A percentile compares a stretch with the other conserved stretches of the same genome.
These are phyloP conservation scores for Drosophila flavopinicola DNA, from an alignment of 2,888 invertebrate genomes.

Conservation along the genomic window DNA sequence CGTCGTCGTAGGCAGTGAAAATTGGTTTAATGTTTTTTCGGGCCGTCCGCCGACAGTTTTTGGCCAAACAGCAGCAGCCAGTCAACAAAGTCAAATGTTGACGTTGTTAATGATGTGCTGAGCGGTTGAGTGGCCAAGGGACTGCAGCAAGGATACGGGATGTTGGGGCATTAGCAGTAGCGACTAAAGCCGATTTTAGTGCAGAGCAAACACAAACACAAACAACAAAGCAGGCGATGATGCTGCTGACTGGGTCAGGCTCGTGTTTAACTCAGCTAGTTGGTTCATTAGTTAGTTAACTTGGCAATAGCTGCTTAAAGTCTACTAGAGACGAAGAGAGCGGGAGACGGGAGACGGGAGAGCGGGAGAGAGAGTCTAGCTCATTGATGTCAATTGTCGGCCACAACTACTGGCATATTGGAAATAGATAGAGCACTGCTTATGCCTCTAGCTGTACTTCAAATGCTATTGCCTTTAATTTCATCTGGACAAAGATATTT, in stretches of 20 bases:
- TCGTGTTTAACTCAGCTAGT: not conserved
- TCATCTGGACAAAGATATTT: too few relatives aligned
- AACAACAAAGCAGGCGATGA: constrained; percentile 1
- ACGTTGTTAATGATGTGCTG: constrained; percentile 73
- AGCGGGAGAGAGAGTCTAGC: not conserved
- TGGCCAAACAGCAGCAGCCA: constrained; percentile 53
- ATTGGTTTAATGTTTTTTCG: constrained; percentile 73
- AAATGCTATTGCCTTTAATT: too few relatives aligned
- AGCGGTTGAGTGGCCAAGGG: constrained; percentile 1
- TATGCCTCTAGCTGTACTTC: too few relatives aligned
- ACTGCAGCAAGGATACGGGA: not conserved
- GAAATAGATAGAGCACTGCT: not conserved
- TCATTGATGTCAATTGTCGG: constrained; percentile 44
- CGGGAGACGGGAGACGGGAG: too few relatives aligned
- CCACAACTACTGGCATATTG: not conserved
- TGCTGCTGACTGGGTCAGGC: not conserved
- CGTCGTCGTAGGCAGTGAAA: constrained; percentile 64
- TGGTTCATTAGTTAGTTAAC: constrained; percentile 54
- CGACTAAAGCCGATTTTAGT: constrained; percentile 49
- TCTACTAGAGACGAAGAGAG: too few relatives aligned
- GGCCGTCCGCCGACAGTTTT: constrained; percentile 54
- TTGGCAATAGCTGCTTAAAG: constrained; percentile 42
- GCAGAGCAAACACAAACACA: constrained; percentile 39
- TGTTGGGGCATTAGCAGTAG: too few relatives aligned
- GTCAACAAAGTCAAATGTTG: constrained; percentile 78